Conservation (phyloP, 2,113 vertebrate species). For the Actenoides lindsayi region DNA sequence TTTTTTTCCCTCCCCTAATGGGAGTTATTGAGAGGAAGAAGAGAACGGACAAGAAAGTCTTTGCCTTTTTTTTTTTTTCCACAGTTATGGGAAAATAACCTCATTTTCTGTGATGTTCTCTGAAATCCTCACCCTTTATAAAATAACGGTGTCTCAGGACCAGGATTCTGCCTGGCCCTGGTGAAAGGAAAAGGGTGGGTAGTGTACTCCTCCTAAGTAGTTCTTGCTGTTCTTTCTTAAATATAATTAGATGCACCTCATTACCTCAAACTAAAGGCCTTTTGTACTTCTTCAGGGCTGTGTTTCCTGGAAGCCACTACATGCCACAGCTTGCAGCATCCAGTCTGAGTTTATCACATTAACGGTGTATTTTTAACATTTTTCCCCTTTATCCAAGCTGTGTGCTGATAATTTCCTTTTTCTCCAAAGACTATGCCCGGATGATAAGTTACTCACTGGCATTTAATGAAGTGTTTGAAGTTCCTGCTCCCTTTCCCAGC, state of each 20-base stretch:
- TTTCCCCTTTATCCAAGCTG: constrained; percentile 33
- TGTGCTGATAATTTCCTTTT: constrained; percentile 68
- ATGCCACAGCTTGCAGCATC: constrained; percentile 35
- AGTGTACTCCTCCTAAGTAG: constrained; percentile 68
- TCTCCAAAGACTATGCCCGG: constrained; percentile 43
- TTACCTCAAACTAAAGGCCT: constrained; percentile 79
- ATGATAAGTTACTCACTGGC: not conserved
- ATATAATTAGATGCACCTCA: constrained; percentile 82
- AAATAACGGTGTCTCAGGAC: constrained; percentile 67
- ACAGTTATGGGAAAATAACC: constrained; percentile 93
- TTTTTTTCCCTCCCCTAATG: constrained; percentile 57
- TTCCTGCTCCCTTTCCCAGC: not conserved
- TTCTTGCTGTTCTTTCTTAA: constrained; percentile 78
- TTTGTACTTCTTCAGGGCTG: constrained; percentile 73
- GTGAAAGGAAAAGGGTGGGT: constrained; percentile 67
- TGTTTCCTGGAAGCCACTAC: constrained; percentile 63
- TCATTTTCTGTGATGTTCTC: constrained; percentile 88
- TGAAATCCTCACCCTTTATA: constrained; percentile 86
- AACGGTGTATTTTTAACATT: constrained; percentile 44
- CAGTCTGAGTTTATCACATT: constrained; percentile 40
- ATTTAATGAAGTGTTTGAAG: not conserved
- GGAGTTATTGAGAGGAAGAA: constrained; percentile 55
- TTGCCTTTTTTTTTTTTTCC: constrained; percentile 63
- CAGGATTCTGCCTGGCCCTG: constrained; percentile 65
- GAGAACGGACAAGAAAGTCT: constrained; percentile 61